phyloP scores from a whole-genome alignment of 1,140 invertebrate genomes.

The Conus betulinus region DNA sequence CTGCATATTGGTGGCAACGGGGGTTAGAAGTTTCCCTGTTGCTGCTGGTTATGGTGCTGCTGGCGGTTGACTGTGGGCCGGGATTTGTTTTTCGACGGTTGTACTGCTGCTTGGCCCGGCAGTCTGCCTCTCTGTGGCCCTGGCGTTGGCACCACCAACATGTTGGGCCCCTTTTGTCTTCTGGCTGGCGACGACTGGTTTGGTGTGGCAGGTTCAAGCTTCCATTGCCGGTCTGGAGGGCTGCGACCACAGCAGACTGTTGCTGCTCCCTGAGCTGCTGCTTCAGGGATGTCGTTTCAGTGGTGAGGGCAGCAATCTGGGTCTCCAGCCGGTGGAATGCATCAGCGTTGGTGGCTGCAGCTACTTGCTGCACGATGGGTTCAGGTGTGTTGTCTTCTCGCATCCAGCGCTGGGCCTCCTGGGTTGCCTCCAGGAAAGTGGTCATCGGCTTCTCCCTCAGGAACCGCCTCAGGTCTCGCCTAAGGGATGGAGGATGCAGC shows the following conservation, averaged over 20 bases:
- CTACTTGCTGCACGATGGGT: neutral
- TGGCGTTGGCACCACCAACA: neutral
- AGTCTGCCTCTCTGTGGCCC: neutral
- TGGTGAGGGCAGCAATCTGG: neutral
- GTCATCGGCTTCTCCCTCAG: neutral
- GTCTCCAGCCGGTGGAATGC: neutral
- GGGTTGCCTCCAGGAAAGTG: neutral
- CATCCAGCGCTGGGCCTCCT: constrained; percentile 17
- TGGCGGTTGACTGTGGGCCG: neutral
- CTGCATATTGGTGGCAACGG: neutral
- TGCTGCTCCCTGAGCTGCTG: neutral
- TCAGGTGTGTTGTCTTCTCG: neutral
- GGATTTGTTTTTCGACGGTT: neutral
- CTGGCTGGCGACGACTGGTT: neutral
- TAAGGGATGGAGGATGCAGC: neutral
- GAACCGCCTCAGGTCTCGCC: neutral
- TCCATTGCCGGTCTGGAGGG: neutral
- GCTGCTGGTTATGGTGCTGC: neutral
- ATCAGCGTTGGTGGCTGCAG: neutral
- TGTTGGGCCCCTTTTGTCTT: neutral
- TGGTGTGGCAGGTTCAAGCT: neutral
- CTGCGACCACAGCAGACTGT: neutral
- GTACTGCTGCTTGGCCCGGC: neutral
- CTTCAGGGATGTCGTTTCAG: too few species aligned
- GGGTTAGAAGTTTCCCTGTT: neutral